Conservation (phyloP, 2,113 vertebrate species). For the Planiliza haematocheilus region DNA sequence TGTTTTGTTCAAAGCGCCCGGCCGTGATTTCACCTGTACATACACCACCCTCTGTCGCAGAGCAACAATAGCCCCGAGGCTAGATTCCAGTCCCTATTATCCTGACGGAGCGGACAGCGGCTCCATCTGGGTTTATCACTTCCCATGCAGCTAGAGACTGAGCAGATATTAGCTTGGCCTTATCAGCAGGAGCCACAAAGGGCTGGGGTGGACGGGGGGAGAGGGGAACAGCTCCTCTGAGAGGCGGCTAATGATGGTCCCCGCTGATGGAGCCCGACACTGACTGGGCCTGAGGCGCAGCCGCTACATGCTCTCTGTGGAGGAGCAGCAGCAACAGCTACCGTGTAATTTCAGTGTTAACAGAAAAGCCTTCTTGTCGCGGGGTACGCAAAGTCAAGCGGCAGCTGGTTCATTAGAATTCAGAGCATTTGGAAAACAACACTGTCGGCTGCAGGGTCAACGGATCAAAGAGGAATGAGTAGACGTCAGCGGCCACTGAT, state of each 20-base stretch:
- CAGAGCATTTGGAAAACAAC: constrained; percentile 23
- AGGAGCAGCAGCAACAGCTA: constrained; percentile 1
- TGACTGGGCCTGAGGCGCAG: constrained; percentile 25
- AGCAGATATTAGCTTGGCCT: constrained; percentile 66
- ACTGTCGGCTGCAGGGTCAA: constrained; percentile 29
- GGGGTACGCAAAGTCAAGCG: background rate
- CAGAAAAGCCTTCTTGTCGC: constrained; percentile 2
- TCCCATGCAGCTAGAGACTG: constrained; percentile 19
- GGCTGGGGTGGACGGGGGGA: constrained; percentile 41
- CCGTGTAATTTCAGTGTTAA: constrained; percentile 22
- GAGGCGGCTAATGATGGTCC: constrained; percentile 53
- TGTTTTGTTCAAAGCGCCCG: constrained; percentile 53
- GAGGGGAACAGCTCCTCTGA: constrained; percentile 23
- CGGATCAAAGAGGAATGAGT: constrained; percentile 10
- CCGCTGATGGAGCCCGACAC: constrained; percentile 40
- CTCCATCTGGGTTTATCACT: constrained; percentile 53
- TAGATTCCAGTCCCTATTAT: constrained; percentile 45
- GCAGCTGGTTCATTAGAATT: constrained; percentile 25
- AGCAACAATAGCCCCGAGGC: constrained; percentile 46
- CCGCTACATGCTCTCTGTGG: constrained; percentile 18
- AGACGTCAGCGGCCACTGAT: constrained; percentile 2
- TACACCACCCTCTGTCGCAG: constrained; percentile 20
- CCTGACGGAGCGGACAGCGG: constrained; percentile 49
- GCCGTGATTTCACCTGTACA: constrained; percentile 22
- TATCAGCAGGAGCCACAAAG: constrained; percentile 73